These are phyloP conservation scores for Mesocentrotus franciscanus DNA, from an alignment of 53 echinoderm and acorn worm genomes.

Conservation along the genomic window DNA sequence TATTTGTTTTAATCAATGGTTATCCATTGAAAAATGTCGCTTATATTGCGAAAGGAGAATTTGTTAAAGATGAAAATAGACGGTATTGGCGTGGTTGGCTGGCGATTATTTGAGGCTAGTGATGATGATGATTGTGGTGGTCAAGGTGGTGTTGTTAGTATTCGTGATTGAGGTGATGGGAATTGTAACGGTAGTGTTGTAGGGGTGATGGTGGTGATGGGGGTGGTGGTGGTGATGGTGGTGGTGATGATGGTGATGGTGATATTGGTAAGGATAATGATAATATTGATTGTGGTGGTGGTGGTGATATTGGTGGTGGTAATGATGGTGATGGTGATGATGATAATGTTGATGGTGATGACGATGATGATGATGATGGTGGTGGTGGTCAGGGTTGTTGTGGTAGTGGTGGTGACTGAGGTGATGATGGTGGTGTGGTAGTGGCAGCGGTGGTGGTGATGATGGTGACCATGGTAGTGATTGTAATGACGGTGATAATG, in stretches of 20 bases:
- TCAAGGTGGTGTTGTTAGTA: neutral
- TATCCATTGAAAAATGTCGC: too few relatives aligned
- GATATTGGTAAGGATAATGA: too few relatives aligned
- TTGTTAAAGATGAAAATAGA: too few relatives aligned
- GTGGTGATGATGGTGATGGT: neutral
- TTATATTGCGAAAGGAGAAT: too few relatives aligned
- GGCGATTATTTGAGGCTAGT: neutral
- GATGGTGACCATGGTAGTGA: neutral
- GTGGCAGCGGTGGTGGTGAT: neutral
- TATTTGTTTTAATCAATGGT: too few relatives aligned
- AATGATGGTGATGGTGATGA: neutral
- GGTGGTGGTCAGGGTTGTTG: neutral
- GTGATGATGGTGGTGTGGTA: neutral
- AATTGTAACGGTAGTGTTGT: neutral
- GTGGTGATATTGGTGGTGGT: neutral
- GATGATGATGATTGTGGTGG: neutral
- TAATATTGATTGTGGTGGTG: neutral
- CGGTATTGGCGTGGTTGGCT: neutral
- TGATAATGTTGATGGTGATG: too few relatives aligned
- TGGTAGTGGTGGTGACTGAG: neutral
- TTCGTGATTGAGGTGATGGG: too few relatives aligned
- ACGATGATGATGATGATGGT: neutral
- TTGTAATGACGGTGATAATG: neutral
- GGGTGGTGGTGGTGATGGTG: neutral
- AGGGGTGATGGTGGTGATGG: neutral